These are phyloP conservation scores for Melanophora roralis DNA, from an alignment of 2,888 invertebrate genomes.

Conservation along the genomic window DNA sequence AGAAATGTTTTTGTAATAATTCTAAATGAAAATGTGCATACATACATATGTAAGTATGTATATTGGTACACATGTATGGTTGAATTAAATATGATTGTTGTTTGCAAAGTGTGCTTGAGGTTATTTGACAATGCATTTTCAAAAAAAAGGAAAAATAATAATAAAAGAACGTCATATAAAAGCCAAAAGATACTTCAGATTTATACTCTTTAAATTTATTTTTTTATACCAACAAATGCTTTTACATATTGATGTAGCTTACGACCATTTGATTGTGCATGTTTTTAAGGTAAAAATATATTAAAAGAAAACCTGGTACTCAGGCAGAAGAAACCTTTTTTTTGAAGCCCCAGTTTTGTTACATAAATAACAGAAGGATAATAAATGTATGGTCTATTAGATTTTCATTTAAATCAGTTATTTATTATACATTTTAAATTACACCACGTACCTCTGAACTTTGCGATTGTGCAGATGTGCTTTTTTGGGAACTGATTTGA, in stretches of 20 bases:
- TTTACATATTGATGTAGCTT: no score
- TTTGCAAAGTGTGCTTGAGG: slow-evolving; percentile 50
- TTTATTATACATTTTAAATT: no score
- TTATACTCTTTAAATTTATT: slow-evolving; percentile 39
- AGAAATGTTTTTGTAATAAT: not conserved
- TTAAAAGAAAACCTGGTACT: not conserved
- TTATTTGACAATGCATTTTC: slow-evolving; percentile 55
- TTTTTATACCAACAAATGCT: not conserved
- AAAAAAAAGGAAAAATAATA: not conserved
- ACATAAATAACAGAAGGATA: no score
- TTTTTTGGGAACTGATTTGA: no score
- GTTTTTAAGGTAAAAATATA: not conserved
- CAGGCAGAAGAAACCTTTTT: no score
- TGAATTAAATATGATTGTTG: slow-evolving; percentile 15
- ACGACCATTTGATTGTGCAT: no score
- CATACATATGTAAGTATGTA: not conserved
- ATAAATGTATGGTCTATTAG: no score
- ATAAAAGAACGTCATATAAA: slow-evolving; percentile 25
- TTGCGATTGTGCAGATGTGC: no score
- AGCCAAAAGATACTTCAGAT: slow-evolving; percentile 44
- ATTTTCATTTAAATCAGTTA: no score
- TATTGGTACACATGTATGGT: not conserved
- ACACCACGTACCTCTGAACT: no score
- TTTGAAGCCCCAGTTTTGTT: no score
- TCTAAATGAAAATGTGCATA: not conserved